These are phyloP conservation scores for Drosophila birchii DNA, from an alignment of 2,888 invertebrate genomes.

Conservation along the genomic window DNA sequence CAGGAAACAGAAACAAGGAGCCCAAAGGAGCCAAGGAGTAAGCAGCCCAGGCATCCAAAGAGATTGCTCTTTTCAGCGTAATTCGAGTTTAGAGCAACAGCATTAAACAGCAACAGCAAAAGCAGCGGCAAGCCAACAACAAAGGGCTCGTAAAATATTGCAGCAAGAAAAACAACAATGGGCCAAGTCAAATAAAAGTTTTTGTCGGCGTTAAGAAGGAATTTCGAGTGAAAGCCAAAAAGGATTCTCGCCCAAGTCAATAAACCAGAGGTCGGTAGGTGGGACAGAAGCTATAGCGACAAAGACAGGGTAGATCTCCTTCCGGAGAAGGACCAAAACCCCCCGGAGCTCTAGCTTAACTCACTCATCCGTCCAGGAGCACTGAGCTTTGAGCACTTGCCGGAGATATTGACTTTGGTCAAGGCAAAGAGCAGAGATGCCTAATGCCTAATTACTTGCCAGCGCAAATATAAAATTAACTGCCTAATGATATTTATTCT, in stretches of 20 bases:
- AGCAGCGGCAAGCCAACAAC: conserved; percentile 17
- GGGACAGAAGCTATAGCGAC: background rate
- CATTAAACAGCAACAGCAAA: background rate
- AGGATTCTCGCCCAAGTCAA: conserved; percentile 51
- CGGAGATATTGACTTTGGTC: conserved; percentile 19
- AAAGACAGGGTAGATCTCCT: background rate
- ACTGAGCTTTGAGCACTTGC: background rate
- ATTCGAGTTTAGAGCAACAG: conserved; percentile 41
- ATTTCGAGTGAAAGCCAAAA: conserved; percentile 46
- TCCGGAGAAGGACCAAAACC: background rate
- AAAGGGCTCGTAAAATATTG: conserved; percentile 51
- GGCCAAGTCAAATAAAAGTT: conserved; percentile 63
- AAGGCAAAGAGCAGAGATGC: background rate
- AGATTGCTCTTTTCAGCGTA: conserved; percentile 58
- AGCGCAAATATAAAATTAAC: conserved; percentile 43
- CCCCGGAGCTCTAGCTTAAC: background rate
- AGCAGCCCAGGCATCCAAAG: conserved; percentile 2
- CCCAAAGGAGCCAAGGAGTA: background rate
- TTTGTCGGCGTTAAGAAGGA: conserved; percentile 9
- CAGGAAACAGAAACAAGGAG: no score
- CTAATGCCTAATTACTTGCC: conserved; percentile 36
- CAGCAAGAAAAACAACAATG: conserved; percentile 26
- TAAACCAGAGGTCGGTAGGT: conserved; percentile 44
- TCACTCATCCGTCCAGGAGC: background rate
- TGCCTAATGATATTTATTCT: conserved; percentile 37